Base-by-base conservation (phyloP, 2,888 invertebrate genomes). In the Drosophila siamana region DNA sequence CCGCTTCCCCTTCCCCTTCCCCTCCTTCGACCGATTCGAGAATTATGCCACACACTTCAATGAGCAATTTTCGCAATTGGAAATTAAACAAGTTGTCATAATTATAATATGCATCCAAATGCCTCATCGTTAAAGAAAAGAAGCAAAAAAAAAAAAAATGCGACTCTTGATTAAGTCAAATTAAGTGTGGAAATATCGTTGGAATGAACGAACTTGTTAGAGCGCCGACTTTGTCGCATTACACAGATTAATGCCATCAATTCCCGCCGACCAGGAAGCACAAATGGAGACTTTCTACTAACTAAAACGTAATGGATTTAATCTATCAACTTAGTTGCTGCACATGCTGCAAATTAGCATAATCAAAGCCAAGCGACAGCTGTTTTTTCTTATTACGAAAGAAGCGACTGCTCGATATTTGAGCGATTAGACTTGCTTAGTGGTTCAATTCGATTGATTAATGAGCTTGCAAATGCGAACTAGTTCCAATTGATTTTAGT, bases 21-120 rank as follows among this genome's bases (percentile, higher is more conserved):
- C 19, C 15, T 30, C 11, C 7, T 19, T 11, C 11, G n/a, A 16
- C 4, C 24, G n/a, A 13, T 15, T 8, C 15, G 1, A 33, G 44
- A 38, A 28, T 48, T 48, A 30, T 60, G 62, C 47, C 62, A 28
- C 57, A 30, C 28, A 60, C 54, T 51, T 54, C 40, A 71, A 51
- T 59, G 41, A 56, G 43, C 61, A 60, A 51, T 56, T 62, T 73
- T 74, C 51, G 76, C 72, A 80, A 80, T 80, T 82, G 77, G 16
- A 78, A 71, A 79, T 82, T 64, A 62, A 79, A 57, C 64, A 86
- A 85, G 61, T 69, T 74, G 79, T 67, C 82, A 82, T 85, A 79
- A 85, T 80, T 82, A 69, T 62, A 74, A 69, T 74, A 43, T 67
- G 60, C 50, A 60, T 52, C 33, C 64, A 55, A 57, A 26, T 62